Evolutionary conservation across 2,888 invertebrate genomes (phyloP), one percentile per base, ranked within the genome.

Genomic region (Pemphredon lugubris): DNA sequence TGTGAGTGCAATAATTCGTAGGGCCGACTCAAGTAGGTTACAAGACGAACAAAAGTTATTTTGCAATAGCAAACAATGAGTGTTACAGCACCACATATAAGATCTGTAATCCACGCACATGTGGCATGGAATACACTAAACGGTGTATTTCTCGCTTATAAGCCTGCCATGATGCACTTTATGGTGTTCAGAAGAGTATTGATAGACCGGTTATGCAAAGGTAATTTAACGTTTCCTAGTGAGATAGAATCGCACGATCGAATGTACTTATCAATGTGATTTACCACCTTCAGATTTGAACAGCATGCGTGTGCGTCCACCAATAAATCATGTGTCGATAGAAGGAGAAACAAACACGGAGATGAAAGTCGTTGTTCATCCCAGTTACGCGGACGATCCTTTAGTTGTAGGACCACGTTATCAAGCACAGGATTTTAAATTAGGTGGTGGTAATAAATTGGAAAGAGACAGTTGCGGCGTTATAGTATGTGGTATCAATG

Each of bases 61-160:
- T n/a, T n/a, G n/a, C n/a, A n/a, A n/a, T n/a, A n/a, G n/a, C n/a
- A n/a, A n/a, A n/a, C n/a, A n/a, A n/a, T n/a, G n/a, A n/a, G n/a
- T n/a, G n/a, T n/a, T n/a, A n/a, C n/a, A n/a, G n/a, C n/a, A n/a
- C n/a, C n/a, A n/a, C n/a, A n/a, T n/a, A n/a, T n/a, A n/a, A n/a
- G n/a, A n/a, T n/a, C n/a, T n/a, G n/a, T n/a, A n/a, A n/a, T n/a
- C n/a, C n/a, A n/a, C n/a, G n/a, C n/a, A n/a, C n/a, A n/a, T n/a
- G n/a, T n/a, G n/a, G n/a, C n/a, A n/a, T 96, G 93, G 90, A 93
- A 92, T 79, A 87, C 91, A 23, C 87, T 97, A 54, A 94, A 94
- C 89, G 96, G 97, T 21, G 84, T 96, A 5, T 90, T 96, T 68
- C 95, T 95, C 88, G 90, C 96, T 11, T 96, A 95, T 82, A 97